Conservation (phyloP, 37 sponge, comb jelly and placozoan species). For the Haliclona indistincta region DNA sequence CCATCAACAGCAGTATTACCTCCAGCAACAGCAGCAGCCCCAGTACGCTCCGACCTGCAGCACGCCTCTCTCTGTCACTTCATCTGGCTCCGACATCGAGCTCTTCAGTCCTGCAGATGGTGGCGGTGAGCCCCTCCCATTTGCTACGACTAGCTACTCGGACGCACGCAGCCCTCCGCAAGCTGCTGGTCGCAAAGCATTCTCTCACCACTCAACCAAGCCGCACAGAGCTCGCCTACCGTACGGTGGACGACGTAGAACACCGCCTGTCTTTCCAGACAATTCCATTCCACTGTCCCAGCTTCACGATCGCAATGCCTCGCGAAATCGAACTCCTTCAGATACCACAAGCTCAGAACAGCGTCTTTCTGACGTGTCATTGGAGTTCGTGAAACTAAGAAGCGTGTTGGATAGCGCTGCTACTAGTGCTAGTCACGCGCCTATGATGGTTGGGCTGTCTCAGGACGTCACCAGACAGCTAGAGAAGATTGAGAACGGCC, state of each 20-base stretch:
- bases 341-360: not conserved
- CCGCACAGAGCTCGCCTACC: too few species aligned
- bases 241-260: slow-evolving; percentile 9
- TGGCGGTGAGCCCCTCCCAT: too few species aligned
- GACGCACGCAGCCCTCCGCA: too few species aligned
- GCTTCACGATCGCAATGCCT: not conserved
- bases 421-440: not conserved
- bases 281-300: slow-evolving; percentile 29
- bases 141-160: too few species aligned
- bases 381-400: too few species aligned
- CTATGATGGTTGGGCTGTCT: not conserved
- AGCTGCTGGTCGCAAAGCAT: too few species aligned
- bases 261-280: slow-evolving; percentile 34
- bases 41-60: too few species aligned
- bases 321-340: not conserved
- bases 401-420: not conserved
- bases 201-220: too few species aligned
- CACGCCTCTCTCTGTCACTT: not conserved
- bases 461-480: not conserved
- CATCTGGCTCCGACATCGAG: not conserved
- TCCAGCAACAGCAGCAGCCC: too few species aligned
- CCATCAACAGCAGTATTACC: too few species aligned
- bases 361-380: not conserved
- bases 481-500: slow-evolving; percentile 49
- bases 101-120: too few species aligned